Evolutionary conservation across 2,113 vertebrate species (phyloP).

Genomic region (Colius striatus): DNA sequence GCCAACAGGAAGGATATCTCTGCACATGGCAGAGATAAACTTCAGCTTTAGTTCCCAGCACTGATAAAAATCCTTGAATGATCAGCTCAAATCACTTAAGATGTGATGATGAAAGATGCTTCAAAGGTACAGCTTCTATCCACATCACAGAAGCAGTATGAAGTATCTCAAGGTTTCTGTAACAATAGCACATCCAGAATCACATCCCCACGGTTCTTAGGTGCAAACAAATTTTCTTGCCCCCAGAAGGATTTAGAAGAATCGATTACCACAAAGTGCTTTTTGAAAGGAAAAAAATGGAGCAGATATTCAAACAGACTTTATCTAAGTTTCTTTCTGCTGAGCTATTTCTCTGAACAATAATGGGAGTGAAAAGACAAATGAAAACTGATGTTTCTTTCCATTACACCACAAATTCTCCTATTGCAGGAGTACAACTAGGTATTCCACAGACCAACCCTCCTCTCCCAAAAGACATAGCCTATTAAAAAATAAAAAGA

Average conservation of each 20-base stretch:
- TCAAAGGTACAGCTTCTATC: neutral
- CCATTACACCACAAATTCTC: neutral
- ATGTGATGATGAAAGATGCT: neutral
- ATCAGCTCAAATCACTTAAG: neutral
- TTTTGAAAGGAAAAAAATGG: neutral
- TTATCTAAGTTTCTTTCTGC: neutral
- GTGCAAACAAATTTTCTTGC: neutral
- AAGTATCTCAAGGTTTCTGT: neutral
- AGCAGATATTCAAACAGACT: neutral
- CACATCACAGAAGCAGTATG: neutral
- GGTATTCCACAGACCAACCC: neutral
- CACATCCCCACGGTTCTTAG: neutral
- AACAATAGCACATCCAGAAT: neutral
- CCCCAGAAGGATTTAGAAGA: neutral
- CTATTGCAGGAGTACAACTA: neutral
- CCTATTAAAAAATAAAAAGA: neutral
- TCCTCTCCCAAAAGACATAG: neutral
- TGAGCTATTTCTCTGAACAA: neutral
- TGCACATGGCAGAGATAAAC: neutral
- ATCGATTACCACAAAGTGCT: neutral
- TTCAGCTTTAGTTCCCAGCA: neutral
- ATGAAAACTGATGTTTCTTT: neutral
- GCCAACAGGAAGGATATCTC: neutral
- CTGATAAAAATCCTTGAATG: neutral
- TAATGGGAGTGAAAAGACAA: neutral